Evolutionary conservation across 2,113 vertebrate species (phyloP).

Genomic region (Puffinus mauretanicus): DNA sequence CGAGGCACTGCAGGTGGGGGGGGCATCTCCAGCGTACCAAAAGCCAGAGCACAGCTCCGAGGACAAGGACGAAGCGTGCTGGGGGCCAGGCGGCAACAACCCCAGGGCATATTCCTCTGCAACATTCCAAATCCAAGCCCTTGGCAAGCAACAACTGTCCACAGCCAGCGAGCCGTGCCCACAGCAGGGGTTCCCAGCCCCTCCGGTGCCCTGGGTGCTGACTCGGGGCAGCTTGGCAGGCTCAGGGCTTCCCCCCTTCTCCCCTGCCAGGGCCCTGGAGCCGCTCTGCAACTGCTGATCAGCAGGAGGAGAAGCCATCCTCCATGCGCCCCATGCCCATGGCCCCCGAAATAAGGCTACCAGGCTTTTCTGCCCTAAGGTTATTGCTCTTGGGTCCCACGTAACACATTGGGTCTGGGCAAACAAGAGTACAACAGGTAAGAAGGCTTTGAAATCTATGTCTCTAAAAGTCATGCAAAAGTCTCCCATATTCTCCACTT

Average conservation of each 20-base stretch:
- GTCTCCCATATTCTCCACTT: not conserved
- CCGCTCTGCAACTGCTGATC: fast-evolving
- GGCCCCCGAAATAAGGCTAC: not conserved
- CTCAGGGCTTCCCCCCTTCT: not conserved
- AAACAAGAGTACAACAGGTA: not conserved
- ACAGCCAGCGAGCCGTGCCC: fast-evolving
- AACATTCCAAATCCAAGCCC: not conserved
- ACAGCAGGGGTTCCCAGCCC: not conserved
- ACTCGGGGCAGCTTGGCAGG: not conserved
- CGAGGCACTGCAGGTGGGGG: fast-evolving
- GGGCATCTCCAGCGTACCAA: not conserved
- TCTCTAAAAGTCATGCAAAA: not conserved
- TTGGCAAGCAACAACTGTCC: not conserved
- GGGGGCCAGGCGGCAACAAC: not conserved
- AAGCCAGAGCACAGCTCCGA: not conserved
- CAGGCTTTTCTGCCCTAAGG: not conserved
- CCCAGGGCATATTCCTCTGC: fast-evolving
- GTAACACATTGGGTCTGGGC: fast-evolving
- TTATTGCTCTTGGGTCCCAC: not conserved
- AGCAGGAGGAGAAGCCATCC: not conserved
- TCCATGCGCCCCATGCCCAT: fast-evolving
- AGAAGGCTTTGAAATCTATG: not conserved
- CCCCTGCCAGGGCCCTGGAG: not conserved
- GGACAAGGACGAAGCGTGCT: not conserved
- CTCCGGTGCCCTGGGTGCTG: too few relatives aligned